These are phyloP conservation scores for Saccopteryx bilineata DNA, from an alignment of 2,113 vertebrate genomes.

Conservation along the genomic window DNA sequence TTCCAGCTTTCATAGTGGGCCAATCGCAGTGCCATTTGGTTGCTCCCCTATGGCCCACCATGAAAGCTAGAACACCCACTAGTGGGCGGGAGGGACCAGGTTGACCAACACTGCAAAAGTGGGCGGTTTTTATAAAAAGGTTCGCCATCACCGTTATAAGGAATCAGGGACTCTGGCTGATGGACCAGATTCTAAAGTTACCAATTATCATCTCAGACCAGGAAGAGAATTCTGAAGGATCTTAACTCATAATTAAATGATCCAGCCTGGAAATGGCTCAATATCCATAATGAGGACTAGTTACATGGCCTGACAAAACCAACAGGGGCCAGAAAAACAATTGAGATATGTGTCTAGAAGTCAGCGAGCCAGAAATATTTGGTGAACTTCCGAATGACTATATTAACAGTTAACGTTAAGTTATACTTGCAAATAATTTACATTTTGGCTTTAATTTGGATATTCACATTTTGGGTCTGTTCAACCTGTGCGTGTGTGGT, in stretches of 20 bases:
- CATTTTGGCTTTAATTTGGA: not conserved
- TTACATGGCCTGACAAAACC: not conserved
- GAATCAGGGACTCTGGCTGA: not conserved
- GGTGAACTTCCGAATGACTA: conserved; percentile 31
- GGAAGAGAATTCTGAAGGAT: conserved; percentile 10
- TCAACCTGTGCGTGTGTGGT: not conserved
- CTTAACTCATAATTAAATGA: not conserved
- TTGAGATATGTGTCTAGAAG: not conserved
- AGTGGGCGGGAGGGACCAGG: too few species aligned
- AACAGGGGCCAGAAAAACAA: not conserved
- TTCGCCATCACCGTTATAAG: too few species aligned
- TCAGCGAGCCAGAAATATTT: not conserved
- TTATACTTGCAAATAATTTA: conserved; percentile 45
- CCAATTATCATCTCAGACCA: not conserved
- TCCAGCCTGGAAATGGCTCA: not conserved
- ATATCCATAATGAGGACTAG: not conserved
- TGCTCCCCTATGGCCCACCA: too few species aligned
- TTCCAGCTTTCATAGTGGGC: too few species aligned
- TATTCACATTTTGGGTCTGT: conserved; percentile 27
- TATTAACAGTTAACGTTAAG: not conserved
- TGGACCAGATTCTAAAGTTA: conserved; percentile 11
- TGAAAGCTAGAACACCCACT: too few species aligned
- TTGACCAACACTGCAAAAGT: too few species aligned
- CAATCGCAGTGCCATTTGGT: too few species aligned
- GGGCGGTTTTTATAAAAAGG: too few species aligned